A percentile compares a stretch with the other conserved stretches of the same genome.
Conservation (phyloP, 2,888 invertebrate genomes). For the Rhogogaster chlorosoma region DNA sequence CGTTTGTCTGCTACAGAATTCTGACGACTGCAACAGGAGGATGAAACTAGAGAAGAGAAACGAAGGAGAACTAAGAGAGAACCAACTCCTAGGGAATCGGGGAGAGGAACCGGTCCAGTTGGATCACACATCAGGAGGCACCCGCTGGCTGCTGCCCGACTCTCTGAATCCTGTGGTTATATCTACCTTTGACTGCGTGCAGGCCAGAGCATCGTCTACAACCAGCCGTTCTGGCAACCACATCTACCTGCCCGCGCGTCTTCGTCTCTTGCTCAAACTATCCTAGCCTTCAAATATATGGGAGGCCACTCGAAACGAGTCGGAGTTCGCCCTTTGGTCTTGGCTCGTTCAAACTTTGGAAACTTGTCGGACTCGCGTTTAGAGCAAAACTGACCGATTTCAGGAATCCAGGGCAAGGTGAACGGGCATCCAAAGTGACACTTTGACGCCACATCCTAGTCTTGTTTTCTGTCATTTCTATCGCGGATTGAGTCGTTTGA, state of each 20-base stretch:
- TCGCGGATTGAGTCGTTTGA: not conserved
- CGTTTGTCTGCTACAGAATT: slow-evolving; percentile 8
- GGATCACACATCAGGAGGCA: slow-evolving; percentile 67
- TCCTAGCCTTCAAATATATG: slow-evolving; percentile 36
- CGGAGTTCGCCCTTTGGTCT: slow-evolving; percentile 9
- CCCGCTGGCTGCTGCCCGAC: slow-evolving; percentile 60
- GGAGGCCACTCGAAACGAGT: slow-evolving; percentile 39
- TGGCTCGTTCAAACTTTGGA: not conserved
- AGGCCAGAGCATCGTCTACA: slow-evolving; percentile 55
- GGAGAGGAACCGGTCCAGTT: slow-evolving; percentile 75
- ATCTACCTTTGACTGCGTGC: slow-evolving; percentile 55
- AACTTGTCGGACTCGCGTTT: slow-evolving; percentile 1
- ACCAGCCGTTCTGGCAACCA: slow-evolving; percentile 46
- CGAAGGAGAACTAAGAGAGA: slow-evolving; percentile 55
- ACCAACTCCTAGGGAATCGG: slow-evolving; percentile 75
- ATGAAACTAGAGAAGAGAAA: slow-evolving; percentile 21
- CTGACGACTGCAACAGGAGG: not conserved
- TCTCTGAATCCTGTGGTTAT: slow-evolving; percentile 16
- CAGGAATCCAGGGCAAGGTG: slow-evolving; percentile 40
- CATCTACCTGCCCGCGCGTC: slow-evolving; percentile 38
- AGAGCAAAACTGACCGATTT: slow-evolving; percentile 13
- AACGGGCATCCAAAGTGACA: slow-evolving; percentile 19
- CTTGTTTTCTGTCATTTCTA: not conserved
- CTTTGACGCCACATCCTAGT: slow-evolving; percentile 9
- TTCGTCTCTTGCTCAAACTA: slow-evolving; percentile 34